Conservation (phyloP, 2,888 invertebrate species). For the Tenthredo amoena region DNA sequence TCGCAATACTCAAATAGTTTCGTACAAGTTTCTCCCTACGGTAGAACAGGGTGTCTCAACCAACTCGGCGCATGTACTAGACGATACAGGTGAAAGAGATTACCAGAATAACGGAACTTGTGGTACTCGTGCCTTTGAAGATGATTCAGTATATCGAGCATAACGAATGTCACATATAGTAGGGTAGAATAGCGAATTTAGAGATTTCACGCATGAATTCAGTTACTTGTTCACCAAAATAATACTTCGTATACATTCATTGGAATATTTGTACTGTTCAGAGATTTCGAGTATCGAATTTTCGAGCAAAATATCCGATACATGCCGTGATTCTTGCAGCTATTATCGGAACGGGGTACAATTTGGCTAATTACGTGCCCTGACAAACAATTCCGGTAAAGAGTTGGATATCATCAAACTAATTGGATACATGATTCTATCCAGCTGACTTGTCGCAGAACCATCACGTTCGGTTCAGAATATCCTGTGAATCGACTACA, state of each 20-base stretch:
- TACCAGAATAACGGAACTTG: neutral
- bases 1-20: slow-evolving; percentile 41
- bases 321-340: neutral
- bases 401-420: slow-evolving; percentile 14
- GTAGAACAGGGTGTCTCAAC: neutral
- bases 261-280: neutral
- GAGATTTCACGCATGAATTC: neutral
- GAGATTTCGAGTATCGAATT: neutral
- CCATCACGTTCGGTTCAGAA: neutral
- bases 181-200: neutral
- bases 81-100: neutral
- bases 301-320: neutral
- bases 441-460: slow-evolving; percentile 7
- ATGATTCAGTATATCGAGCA: neutral
- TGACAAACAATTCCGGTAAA: slow-evolving; percentile 19
- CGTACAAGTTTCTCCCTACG: neutral
- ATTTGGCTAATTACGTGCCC: neutral
- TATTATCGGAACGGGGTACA: neutral
- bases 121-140: slow-evolving; percentile 1
- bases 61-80: neutral
- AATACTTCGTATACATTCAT: neutral
- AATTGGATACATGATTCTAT: slow-evolving; percentile 8
- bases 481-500: neutral
- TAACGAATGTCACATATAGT: neutral
- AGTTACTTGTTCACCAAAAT: neutral